A percentile compares a stretch with the other conserved stretches of the same genome.
Evolutionary conservation across 1,140 invertebrate species (phyloP).

Genomic region (Sycophaga agraensis): DNA sequence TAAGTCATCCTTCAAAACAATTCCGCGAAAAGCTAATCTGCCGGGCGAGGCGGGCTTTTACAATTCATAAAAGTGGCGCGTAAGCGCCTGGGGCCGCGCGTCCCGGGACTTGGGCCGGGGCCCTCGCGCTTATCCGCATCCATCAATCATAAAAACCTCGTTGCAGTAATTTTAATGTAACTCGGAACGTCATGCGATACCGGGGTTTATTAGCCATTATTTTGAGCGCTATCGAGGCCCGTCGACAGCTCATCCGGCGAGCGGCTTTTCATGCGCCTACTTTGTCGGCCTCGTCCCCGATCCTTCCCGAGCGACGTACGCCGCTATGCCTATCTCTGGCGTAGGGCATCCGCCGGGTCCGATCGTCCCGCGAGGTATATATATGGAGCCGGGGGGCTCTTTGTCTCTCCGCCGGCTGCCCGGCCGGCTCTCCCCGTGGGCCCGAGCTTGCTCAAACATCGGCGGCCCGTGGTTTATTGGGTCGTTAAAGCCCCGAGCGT

Average conservation of each 20-base stretch:
- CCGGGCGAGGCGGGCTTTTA: slow-evolving; percentile 22
- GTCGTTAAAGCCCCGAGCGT: slow-evolving; percentile 38
- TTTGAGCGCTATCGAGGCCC: slow-evolving; percentile 29
- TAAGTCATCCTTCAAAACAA: slow-evolving; percentile 29
- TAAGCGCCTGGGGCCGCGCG: neutral
- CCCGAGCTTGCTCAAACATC: slow-evolving; percentile 32
- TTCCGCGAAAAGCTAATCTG: slow-evolving; percentile 27
- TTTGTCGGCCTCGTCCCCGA: slow-evolving; percentile 30
- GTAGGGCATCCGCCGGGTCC: slow-evolving; percentile 3
- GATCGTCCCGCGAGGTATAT: slow-evolving; percentile 5
- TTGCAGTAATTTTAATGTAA: slow-evolving; percentile 33
- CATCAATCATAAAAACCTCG: slow-evolving; percentile 31
- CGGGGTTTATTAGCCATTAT: slow-evolving; percentile 32
- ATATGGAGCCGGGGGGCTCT: neutral
- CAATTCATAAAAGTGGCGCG: slow-evolving; percentile 27
- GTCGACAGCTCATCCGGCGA: slow-evolving; percentile 27
- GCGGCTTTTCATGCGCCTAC: slow-evolving; percentile 15
- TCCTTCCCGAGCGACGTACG: slow-evolving; percentile 1
- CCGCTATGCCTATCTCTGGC: too few species aligned
- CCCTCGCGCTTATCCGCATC: slow-evolving; percentile 21
- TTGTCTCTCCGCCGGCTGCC: too few species aligned
- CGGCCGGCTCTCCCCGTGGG: too few species aligned
- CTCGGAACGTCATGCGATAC: slow-evolving; percentile 28
- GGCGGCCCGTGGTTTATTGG: slow-evolving; percentile 43
- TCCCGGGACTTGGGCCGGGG: too few species aligned